Evolutionary conservation across 35 echinoderm and acorn worm species (phyloP), one percentile per base, ranked within the genome.

Genomic region (Apostichopus parvimensis): DNA sequence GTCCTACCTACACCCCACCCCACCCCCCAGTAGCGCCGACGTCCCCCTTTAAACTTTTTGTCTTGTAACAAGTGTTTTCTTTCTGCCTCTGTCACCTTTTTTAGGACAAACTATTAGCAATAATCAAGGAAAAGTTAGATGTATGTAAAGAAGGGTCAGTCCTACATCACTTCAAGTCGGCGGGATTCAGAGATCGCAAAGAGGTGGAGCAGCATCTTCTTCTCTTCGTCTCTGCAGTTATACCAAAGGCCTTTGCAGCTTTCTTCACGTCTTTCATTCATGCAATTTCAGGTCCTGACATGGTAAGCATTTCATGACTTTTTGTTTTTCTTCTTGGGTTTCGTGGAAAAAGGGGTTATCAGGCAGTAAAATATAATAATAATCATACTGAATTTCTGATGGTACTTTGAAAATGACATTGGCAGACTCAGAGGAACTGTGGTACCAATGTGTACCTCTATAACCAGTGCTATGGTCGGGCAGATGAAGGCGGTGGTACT

Each of bases 241-340:
- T 94, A 28, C 97, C 97, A 15, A 99, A 99, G 87, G 97, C 97
- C 53, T 88, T 99, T 24, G 93, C 97, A 45, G 95, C 97, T 13
- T 87, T 94, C 57, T 89, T 99, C 53, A 93, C 97, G 23, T 99
- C 97, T 18, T 99, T 99, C 77, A 82, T 87, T 8, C 77, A 94
- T n/a, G 92, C 93, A 25, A 94, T 83, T 83, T 92, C 81, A 77
- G 91, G 93, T 26, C 91, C 90, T 45, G 76, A 86, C 61, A 92
- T 94, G 77, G 95, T 97, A 66, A 82, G 79, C 79, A 68, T 17
- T 68, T 14, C 18, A 68, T 68, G 34, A 45, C 34, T 45, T 45
- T 4, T 45, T 2, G 3, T 45, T 45, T 45, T 45, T 3, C 4
- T 45, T 3, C 4, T 45, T 2, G 34, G 34, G 34, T 45, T 45